Conservation (phyloP, 64 coral and sea anemone species). For the Exaiptasia diaphana region DNA sequence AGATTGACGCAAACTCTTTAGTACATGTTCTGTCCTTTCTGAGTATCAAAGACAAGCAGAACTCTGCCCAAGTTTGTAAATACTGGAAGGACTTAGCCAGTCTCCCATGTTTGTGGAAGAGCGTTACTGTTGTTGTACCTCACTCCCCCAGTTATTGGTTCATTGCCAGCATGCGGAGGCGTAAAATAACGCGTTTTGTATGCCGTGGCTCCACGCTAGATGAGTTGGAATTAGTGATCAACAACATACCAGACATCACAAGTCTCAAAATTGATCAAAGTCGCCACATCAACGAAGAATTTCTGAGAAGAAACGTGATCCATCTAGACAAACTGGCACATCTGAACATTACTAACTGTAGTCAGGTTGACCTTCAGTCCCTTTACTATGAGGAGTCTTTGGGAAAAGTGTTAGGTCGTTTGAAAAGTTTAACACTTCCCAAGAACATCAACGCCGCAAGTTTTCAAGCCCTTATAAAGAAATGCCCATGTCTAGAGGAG, state of each 20-base stretch:
- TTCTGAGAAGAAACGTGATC: conserved; percentile 70
- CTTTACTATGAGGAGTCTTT: too few species aligned
- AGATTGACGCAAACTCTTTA: too few species aligned
- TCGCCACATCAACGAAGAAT: conserved; percentile 62
- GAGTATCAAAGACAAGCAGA: conserved; percentile 62
- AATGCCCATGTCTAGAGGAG: too few species aligned
- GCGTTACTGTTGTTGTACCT: conserved; percentile 68
- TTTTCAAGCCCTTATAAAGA: not conserved
- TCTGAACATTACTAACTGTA: too few species aligned
- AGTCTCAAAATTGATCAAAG: conserved; percentile 69
- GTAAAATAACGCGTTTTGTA: conserved; percentile 67
- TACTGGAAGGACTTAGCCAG: conserved; percentile 67
- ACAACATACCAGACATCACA: conserved; percentile 71
- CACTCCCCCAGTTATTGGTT: conserved; percentile 43
- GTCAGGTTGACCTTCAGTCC: too few species aligned
- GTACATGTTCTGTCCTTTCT: conserved; percentile 81
- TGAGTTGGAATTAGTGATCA: conserved; percentile 71
- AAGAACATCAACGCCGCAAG: too few species aligned
- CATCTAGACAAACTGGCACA: too few species aligned
- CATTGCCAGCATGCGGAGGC: conserved; percentile 56
- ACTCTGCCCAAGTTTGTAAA: conserved; percentile 64
- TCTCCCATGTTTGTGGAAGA: conserved; percentile 67
- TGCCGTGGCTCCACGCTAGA: conserved; percentile 53
- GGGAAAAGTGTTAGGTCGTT: too few species aligned
- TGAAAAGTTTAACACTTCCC: too few species aligned